A percentile compares a stretch with the other conserved stretches of the same genome.
Conservation (phyloP, 2,797 vertebrate species). For the Enteromius afrohamiltoni region DNA sequence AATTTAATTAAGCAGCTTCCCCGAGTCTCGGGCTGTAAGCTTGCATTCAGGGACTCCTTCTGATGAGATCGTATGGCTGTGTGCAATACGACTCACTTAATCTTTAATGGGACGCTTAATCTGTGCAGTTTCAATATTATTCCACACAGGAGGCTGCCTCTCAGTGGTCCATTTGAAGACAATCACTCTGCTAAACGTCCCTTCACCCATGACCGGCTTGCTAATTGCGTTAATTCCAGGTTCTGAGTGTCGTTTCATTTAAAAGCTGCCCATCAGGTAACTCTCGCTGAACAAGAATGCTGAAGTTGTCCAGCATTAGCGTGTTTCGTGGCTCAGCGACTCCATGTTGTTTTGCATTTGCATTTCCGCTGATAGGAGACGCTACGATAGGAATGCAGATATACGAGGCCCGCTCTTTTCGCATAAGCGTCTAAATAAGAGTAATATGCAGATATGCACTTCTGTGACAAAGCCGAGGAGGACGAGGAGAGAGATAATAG, state of each 20-base stretch:
- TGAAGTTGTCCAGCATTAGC: not conserved
- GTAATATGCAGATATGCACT: constrained; percentile 55
- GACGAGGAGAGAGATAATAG: constrained; percentile 69
- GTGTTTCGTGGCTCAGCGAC: constrained; percentile 13
- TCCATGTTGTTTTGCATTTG: constrained; percentile 38
- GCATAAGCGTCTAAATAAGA: constrained; percentile 27
- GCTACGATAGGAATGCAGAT: constrained; percentile 55
- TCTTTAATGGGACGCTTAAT: constrained; percentile 72
- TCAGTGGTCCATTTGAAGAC: constrained; percentile 65
- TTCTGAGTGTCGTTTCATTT: constrained; percentile 48
- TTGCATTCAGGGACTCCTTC: constrained; percentile 75
- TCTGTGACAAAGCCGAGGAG: constrained; percentile 59
- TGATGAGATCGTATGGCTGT: constrained; percentile 79
- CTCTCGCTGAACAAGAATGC: not conserved
- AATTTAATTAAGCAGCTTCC: constrained; percentile 85
- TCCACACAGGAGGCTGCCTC: constrained; percentile 71
- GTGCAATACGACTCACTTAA: constrained; percentile 78
- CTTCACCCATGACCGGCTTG: constrained; percentile 37
- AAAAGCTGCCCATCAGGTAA: constrained; percentile 34
- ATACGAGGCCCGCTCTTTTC: constrained; percentile 43
- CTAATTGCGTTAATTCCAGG: constrained; percentile 51
- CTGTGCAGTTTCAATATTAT: constrained; percentile 60
- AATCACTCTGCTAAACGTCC: constrained; percentile 55
- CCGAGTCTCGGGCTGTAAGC: constrained; percentile 78
- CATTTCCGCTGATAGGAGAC: constrained; percentile 48